Percentiles rank a stretch among this genome's conserved stretches.
These are phyloP conservation scores for Atherinomorus stipes DNA, from an alignment of 2,113 vertebrate genomes.

Conservation along the genomic window DNA sequence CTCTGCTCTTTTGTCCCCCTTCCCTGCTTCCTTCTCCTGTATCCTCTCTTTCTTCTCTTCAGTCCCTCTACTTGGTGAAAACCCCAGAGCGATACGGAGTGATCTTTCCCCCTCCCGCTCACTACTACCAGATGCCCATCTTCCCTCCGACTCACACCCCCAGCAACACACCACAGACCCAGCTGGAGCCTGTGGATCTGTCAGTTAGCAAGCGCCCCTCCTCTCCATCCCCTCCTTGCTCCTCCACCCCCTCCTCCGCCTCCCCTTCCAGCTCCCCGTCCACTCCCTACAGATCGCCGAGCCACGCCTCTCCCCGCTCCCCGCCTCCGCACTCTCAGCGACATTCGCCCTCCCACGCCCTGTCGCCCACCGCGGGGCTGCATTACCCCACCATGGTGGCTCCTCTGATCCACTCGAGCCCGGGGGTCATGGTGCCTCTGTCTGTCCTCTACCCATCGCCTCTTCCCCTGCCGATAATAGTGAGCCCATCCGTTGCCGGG, in stretches of 20 bases:
- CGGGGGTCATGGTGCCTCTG: constrained; percentile 86
- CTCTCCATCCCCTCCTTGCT: constrained; percentile 80
- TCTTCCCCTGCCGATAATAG: constrained; percentile 90
- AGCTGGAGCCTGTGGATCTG: constrained; percentile 96
- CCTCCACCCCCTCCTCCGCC: constrained; percentile 63
- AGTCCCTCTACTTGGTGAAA: constrained; percentile 75
- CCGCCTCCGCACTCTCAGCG: constrained; percentile 70
- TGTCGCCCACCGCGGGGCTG: constrained; percentile 76
- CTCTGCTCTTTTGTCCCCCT: constrained; percentile 56
- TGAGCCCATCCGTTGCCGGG: constrained; percentile 79
- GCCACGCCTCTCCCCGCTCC: constrained; percentile 82
- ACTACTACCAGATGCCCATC: constrained; percentile 67
- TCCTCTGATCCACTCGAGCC: constrained; percentile 81
- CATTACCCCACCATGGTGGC: constrained; percentile 87
- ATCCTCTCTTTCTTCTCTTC: constrained; percentile 46
- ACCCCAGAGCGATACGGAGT: constrained; percentile 72
- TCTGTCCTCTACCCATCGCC: constrained; percentile 90
- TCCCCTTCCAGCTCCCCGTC: constrained; percentile 70
- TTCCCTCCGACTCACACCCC: constrained; percentile 66
- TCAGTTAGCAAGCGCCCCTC: constrained; percentile 91
- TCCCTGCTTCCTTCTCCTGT: constrained; percentile 50
- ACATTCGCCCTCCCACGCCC: constrained; percentile 76
- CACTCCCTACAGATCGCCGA: constrained; percentile 76
- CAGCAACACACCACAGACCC: constrained; percentile 82
- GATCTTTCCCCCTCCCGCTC: constrained; percentile 72